phyloP scores from a whole-genome alignment of 2,797 vertebrate species.

The Onychomys leucogaster region DNA sequence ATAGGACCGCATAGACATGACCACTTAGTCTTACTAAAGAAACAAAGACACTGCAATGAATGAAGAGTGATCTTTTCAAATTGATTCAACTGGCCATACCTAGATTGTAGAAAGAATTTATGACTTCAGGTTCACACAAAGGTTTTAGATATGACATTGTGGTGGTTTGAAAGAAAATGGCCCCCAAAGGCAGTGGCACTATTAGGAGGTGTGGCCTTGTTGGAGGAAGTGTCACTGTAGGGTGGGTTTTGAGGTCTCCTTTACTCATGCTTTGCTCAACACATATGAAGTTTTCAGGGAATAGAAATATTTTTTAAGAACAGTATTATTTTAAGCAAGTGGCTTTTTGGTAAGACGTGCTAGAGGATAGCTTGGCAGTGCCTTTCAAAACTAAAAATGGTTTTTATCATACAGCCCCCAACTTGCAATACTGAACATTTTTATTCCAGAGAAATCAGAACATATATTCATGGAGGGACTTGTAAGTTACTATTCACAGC shows the following conservation, averaged over 20 bases:
- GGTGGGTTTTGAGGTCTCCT: not conserved
- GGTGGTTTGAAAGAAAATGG: not conserved
- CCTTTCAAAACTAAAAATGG: constrained; percentile 4
- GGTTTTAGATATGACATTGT: not conserved
- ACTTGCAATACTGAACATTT: not conserved
- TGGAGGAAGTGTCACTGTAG: not conserved
- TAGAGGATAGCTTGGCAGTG: not conserved
- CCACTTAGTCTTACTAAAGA: not conserved
- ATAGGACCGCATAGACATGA: not conserved
- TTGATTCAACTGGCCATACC: not conserved
- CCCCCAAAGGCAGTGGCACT: not conserved
- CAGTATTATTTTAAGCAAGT: not conserved
- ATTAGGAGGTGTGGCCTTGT: not conserved
- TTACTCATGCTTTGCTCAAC: not conserved
- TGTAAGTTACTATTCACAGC: not conserved
- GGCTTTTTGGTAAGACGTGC: not conserved
- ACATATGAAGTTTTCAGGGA: not conserved
- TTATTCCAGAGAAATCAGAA: not conserved
- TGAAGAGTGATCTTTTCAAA: not conserved
- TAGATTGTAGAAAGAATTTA: not conserved
- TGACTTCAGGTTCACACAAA: not conserved
- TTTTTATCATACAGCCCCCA: not conserved
- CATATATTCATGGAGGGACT: not conserved
- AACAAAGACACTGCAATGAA: not conserved
- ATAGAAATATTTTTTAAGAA: not conserved